A percentile compares a stretch with the other conserved stretches of the same genome.
Conservation (phyloP, 2,888 invertebrate species). For the Aelia acuminata region DNA sequence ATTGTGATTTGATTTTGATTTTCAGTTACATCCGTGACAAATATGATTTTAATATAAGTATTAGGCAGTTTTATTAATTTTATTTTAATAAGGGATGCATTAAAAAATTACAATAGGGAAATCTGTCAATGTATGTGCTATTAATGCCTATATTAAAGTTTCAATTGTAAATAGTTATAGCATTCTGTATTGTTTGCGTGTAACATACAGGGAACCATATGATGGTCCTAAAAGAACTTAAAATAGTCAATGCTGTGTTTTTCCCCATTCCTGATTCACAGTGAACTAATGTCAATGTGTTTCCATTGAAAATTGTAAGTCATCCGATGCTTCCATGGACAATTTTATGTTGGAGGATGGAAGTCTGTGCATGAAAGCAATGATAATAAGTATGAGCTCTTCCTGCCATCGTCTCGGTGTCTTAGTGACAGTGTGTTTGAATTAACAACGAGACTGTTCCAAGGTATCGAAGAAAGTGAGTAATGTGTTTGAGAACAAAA, state of each 20-base stretch:
- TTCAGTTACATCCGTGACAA: slow-evolving; percentile 15
- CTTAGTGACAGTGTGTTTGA: slow-evolving; percentile 9
- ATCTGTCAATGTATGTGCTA: slow-evolving; percentile 34
- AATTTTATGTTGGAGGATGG: slow-evolving; percentile 25
- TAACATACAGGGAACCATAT: background rate
- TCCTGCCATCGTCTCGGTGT: slow-evolving; percentile 1
- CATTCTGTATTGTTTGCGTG: background rate
- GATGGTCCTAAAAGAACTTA: background rate
- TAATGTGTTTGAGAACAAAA: background rate
- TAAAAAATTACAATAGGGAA: slow-evolving; percentile 20
- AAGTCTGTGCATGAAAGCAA: slow-evolving; percentile 2
- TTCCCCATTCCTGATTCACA: background rate
- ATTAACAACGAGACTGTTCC: background rate
- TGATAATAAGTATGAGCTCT: background rate
- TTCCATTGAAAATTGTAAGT: slow-evolving; percentile 1
- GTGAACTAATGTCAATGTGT: background rate
- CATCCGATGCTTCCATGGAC: background rate
- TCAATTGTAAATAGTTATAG: slow-evolving; percentile 32
- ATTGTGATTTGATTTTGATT: background rate
- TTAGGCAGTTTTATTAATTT: background rate
- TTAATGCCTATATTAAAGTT: slow-evolving; percentile 21
- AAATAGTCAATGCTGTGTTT: slow-evolving; percentile 8
- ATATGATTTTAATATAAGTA: background rate
- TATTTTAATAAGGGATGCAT: slow-evolving; percentile 27
- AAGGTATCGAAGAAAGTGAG: slow-evolving; percentile 5